Evolutionary conservation across 2,888 invertebrate genomes (phyloP).

Genomic region (Venusia cambrica): DNA sequence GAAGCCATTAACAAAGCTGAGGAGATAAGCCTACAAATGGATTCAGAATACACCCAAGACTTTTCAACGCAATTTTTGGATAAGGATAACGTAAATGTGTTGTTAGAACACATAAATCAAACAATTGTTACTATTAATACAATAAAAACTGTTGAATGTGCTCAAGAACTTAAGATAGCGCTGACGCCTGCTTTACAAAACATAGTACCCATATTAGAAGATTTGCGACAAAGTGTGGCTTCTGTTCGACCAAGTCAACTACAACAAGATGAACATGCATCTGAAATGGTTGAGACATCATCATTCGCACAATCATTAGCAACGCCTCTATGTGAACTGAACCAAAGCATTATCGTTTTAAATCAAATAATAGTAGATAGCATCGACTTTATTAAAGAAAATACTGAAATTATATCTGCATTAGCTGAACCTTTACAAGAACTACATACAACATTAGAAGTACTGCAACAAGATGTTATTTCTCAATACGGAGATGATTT

Average conservation of each 20-base stretch:
- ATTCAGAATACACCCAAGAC: constrained; percentile 54
- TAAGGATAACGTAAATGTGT: constrained; percentile 43
- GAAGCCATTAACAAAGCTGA: constrained; percentile 56
- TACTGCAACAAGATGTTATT: constrained; percentile 67
- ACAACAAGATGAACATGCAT: constrained; percentile 44
- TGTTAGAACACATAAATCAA: constrained; percentile 59
- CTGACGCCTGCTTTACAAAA: constrained; percentile 49
- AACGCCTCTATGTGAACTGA: constrained; percentile 58
- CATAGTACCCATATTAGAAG: constrained; percentile 59
- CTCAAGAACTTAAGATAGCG: constrained; percentile 36
- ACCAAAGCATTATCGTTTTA: constrained; percentile 55
- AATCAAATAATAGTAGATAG: constrained; percentile 61
- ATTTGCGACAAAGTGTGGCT: constrained; percentile 58
- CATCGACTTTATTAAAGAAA: constrained; percentile 49
- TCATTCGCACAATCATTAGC: constrained; percentile 61
- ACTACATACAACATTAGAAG: constrained; percentile 63
- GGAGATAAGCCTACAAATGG: constrained; percentile 48
- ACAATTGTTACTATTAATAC: constrained; percentile 58
- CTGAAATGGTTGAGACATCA: constrained; percentile 58
- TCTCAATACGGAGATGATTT: constrained; percentile 62
- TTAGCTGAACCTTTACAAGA: constrained; percentile 72
- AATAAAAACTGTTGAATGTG: constrained; percentile 48
- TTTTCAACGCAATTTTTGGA: constrained; percentile 33
- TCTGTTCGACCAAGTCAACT: constrained; percentile 40
- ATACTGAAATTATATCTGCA: constrained; percentile 48